These are phyloP conservation scores for Argopecten irradians DNA, from an alignment of 1,140 invertebrate species.

Conservation along the genomic window DNA sequence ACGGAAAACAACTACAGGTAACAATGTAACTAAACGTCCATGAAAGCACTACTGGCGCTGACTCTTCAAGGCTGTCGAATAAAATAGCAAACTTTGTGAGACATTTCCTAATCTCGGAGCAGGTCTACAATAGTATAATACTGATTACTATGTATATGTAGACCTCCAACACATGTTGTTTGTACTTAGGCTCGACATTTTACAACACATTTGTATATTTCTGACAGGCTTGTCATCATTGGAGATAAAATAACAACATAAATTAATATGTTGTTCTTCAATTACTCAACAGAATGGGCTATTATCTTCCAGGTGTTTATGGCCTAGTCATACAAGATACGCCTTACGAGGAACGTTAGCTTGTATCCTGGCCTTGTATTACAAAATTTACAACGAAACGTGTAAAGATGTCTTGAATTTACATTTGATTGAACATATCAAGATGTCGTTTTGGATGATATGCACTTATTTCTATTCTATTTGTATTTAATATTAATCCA, in stretches of 20 bases:
- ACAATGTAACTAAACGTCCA: neutral
- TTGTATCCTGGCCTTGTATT: no score
- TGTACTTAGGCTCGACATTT: slow-evolving; percentile 8
- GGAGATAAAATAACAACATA: neutral
- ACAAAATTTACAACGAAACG: no score
- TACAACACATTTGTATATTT: neutral
- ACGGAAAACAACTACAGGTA: neutral
- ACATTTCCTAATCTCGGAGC: neutral
- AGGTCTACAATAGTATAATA: neutral
- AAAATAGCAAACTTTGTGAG: neutral
- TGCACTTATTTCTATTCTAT: no score
- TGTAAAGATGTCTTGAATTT: no score
- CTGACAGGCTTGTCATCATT: neutral
- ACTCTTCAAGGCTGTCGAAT: neutral
- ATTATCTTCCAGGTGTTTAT: neutral
- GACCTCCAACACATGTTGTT: neutral
- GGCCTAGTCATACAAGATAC: no score
- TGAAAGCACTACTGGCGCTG: neutral
- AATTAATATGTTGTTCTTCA: neutral
- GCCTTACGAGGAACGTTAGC: no score
- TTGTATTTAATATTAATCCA: no score
- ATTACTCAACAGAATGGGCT: neutral
- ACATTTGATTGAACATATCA: no score
- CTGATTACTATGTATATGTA: neutral
- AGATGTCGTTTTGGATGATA: no score